A percentile compares a stretch with the other conserved stretches of the same genome.
Evolutionary conservation across 2,113 vertebrate species (phyloP).

Genomic region (Fulica atra): DNA sequence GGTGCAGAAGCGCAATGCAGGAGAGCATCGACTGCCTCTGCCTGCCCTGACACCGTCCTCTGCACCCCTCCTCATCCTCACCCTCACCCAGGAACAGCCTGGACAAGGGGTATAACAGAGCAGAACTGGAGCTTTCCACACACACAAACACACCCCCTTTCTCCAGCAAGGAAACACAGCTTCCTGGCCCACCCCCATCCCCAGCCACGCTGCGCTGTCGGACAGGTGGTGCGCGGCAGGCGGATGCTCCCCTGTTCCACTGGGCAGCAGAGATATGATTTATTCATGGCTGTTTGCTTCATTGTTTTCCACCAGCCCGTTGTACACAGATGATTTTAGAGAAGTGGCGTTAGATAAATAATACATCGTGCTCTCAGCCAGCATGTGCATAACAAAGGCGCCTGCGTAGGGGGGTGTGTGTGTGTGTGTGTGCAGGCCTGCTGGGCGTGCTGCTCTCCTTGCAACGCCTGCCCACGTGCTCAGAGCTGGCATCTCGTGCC

Average conservation of each 20-base stretch:
- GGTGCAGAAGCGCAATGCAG: fast-evolving
- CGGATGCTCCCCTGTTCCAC: background rate
- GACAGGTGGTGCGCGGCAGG: background rate
- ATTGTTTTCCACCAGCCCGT: slow-evolving; percentile 1
- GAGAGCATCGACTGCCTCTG: background rate
- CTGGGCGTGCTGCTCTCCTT: background rate
- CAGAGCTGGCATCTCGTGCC: fast-evolving
- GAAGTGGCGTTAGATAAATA: background rate
- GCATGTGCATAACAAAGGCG: background rate
- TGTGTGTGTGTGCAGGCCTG: background rate
- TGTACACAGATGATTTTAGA: slow-evolving; percentile 10
- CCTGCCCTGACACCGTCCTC: fast-evolving
- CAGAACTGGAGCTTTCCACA: background rate
- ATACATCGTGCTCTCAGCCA: background rate
- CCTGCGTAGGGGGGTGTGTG: background rate
- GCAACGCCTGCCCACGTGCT: fast-evolving
- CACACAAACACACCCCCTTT: background rate
- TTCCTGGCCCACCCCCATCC: fast-evolving
- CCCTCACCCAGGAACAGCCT: background rate
- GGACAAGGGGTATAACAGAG: background rate
- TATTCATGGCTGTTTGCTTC: slow-evolving; percentile 37
- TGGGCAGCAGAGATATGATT: background rate
- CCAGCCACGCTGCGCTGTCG: background rate
- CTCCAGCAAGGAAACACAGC: background rate
- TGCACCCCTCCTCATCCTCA: background rate